These are phyloP conservation scores for Microctenopoma steveboyesi DNA, from an alignment of 2,797 vertebrate genomes.

Conservation along the genomic window DNA sequence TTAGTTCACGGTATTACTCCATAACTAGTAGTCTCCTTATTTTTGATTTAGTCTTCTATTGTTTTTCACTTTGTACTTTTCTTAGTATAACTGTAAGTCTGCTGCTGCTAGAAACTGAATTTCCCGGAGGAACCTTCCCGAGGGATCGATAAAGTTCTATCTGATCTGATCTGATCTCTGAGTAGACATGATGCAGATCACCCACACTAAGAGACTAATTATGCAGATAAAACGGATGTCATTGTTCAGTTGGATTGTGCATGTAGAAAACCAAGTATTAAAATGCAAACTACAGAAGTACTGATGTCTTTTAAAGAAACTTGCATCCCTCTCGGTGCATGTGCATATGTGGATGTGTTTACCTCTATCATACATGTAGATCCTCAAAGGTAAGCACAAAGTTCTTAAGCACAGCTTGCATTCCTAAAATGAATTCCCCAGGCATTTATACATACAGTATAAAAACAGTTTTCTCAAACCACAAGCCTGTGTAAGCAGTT, in stretches of 20 bases:
- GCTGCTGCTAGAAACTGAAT: too few species aligned
- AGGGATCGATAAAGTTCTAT: too few species aligned
- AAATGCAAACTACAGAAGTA: neutral
- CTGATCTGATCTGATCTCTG: too few species aligned
- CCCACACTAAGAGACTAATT: neutral
- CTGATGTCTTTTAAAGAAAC: conserved; percentile 5
- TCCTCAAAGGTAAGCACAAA: conserved; percentile 8
- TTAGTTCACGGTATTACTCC: too few species aligned
- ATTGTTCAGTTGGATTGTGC: conserved; percentile 20
- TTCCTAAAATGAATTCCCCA: conserved; percentile 3
- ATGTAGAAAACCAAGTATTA: conserved; percentile 6
- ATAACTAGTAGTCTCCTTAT: too few species aligned
- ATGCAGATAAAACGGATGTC: neutral
- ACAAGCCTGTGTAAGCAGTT: conserved; percentile 53
- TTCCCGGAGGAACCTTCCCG: too few species aligned
- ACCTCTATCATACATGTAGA: neutral
- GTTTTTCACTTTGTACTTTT: too few species aligned
- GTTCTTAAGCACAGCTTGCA: neutral
- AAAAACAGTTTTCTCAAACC: conserved; percentile 29
- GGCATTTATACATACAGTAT: conserved; percentile 2
- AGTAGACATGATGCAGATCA: neutral
- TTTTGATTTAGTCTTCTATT: too few species aligned
- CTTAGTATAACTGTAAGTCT: too few species aligned
- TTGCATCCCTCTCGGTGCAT: conserved; percentile 8
- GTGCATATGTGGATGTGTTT: conserved; percentile 17